Conservation (phyloP, 2,797 vertebrate genomes). For the Syncerus caffer region DNA sequence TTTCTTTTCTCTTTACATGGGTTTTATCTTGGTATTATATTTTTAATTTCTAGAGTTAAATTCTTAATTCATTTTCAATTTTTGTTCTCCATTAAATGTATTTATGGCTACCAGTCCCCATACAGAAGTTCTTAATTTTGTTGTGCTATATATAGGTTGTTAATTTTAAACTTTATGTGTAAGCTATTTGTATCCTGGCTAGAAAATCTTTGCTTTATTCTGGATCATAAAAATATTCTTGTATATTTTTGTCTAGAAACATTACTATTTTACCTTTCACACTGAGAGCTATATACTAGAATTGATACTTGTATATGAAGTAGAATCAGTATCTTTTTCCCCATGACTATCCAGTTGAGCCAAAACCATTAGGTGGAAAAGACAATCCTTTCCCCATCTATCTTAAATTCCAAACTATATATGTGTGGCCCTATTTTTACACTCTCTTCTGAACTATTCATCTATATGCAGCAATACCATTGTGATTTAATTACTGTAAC, state of each 20-base stretch:
- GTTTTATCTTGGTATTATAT: neutral
- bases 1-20: neutral
- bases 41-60: neutral
- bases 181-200: neutral
- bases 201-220: neutral
- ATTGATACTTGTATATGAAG: neutral
- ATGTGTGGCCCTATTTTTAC: neutral
- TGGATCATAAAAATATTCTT: neutral
- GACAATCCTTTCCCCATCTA: neutral
- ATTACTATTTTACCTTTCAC: neutral
- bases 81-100: neutral
- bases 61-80: neutral
- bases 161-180: neutral
- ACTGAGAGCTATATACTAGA: neutral
- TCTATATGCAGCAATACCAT: neutral
- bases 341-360: neutral
- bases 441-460: neutral
- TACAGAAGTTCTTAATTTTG: neutral
- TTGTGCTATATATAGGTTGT: neutral
- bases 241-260: neutral
- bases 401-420: neutral
- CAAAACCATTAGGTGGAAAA: neutral
- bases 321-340: neutral
- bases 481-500: neutral
- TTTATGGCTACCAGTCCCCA: neutral